Percentiles rank a stretch among this genome's conserved stretches.
phyloP scores from a whole-genome alignment of 2,888 invertebrate species.

The Xanthia icteritia region DNA sequence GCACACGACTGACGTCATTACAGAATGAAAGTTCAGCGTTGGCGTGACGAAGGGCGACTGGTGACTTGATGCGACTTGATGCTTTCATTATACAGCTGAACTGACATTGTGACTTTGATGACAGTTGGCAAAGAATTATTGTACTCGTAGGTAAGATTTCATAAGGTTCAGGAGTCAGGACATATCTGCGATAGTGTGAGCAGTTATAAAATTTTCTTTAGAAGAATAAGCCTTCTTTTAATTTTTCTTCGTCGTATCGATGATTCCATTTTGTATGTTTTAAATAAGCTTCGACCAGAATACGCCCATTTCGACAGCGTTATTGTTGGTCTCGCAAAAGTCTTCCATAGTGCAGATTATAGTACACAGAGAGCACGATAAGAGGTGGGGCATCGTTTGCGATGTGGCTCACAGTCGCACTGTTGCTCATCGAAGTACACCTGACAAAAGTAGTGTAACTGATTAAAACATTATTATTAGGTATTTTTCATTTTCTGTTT shows the following conservation, averaged over 20 bases:
- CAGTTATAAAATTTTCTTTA: background rate
- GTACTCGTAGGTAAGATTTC: conserved; percentile 25
- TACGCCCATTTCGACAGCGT: too few species aligned
- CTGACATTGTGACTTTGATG: conserved; percentile 30
- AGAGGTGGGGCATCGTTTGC: too few species aligned
- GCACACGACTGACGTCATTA: conserved; percentile 61
- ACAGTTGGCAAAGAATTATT: conserved; percentile 7
- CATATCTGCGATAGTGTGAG: background rate
- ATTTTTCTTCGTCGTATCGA: too few species aligned
- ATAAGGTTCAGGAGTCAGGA: background rate
- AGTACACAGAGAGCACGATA: too few species aligned
- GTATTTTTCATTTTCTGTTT: background rate
- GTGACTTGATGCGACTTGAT: conserved; percentile 43
- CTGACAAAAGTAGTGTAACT: background rate
- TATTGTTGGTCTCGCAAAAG: too few species aligned
- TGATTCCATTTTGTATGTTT: too few species aligned
- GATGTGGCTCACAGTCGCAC: too few species aligned
- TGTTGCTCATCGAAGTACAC: too few species aligned
- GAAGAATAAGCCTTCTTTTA: background rate
- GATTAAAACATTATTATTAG: background rate
- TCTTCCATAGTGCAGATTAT: too few species aligned
- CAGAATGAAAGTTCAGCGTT: conserved; percentile 62
- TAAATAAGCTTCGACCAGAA: too few species aligned
- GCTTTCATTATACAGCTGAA: conserved; percentile 47
- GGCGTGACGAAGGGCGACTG: conserved; percentile 56